Evolutionary conservation across 1,140 invertebrate species (phyloP).

Genomic region (Drosophila arizonae): DNA sequence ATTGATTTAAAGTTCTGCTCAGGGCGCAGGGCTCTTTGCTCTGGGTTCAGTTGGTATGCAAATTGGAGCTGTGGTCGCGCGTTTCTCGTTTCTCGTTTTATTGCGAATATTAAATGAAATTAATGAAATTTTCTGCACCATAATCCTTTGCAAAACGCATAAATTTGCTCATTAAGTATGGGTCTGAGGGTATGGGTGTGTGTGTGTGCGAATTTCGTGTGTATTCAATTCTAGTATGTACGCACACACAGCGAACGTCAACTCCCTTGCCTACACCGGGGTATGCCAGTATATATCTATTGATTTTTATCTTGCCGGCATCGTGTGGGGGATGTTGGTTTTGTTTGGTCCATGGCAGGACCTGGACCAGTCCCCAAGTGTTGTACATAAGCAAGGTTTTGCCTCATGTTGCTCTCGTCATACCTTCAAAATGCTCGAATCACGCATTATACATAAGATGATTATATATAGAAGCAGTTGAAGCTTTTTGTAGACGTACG

Average conservation of each 20-base stretch:
- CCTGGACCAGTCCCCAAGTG: slow-evolving; percentile 36
- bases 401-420: slow-evolving; percentile 3
- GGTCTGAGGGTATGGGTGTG: slow-evolving; percentile 16
- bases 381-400: slow-evolving; percentile 40
- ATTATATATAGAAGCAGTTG: slow-evolving; percentile 23
- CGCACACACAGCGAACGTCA: background rate
- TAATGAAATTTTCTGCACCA: slow-evolving; percentile 80
- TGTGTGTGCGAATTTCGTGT: slow-evolving; percentile 55
- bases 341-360: slow-evolving; percentile 29
- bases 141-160: slow-evolving; percentile 81
- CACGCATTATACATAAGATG: slow-evolving; percentile 4
- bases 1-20: slow-evolving; percentile 67
- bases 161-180: slow-evolving; percentile 74
- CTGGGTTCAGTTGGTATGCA: slow-evolving; percentile 54
- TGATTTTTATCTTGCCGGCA: slow-evolving; percentile 77
- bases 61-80: slow-evolving; percentile 46
- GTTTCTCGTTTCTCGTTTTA: slow-evolving; percentile 51
- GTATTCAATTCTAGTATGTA: slow-evolving; percentile 36
- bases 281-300: slow-evolving; percentile 45
- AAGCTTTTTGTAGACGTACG: slow-evolving; percentile 62
- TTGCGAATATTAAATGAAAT: slow-evolving; percentile 80
- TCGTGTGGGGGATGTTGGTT: slow-evolving; percentile 61
- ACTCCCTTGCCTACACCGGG: slow-evolving; percentile 14
- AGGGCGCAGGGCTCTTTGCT: background rate
- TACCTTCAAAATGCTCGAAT: background rate